Conservation (phyloP, 2,113 vertebrate genomes). For the Rhizomys pruinosus region DNA sequence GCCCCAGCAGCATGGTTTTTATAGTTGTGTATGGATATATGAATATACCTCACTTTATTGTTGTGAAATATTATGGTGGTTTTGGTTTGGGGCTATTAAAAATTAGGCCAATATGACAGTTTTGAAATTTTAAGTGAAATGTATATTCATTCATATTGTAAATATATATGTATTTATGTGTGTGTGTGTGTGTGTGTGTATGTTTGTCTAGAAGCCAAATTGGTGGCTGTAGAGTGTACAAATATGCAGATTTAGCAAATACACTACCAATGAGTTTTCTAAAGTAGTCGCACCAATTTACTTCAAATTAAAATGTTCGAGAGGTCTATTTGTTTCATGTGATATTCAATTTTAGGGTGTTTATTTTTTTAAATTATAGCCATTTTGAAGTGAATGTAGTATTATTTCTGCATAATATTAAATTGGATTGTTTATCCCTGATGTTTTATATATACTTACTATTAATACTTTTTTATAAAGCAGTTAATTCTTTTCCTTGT, state of each 20-base stretch:
- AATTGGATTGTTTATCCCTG: background rate
- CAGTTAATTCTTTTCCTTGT: background rate
- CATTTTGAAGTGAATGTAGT: background rate
- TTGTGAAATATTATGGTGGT: background rate
- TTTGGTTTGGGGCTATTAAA: conserved; percentile 12
- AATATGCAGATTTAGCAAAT: conserved; percentile 17
- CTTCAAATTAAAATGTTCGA: background rate
- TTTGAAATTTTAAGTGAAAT: conserved; percentile 32
- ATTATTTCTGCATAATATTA: background rate
- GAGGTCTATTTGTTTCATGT: background rate
- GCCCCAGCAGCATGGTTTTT: background rate
- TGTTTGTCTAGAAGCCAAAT: background rate
- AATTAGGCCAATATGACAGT: background rate
- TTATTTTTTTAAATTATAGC: background rate
- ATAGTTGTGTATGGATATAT: too few relatives aligned
- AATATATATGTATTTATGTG: too few relatives aligned
- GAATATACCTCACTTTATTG: conserved; percentile 22
- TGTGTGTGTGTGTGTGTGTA: too few relatives aligned
- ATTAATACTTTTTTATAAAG: background rate
- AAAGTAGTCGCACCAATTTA: background rate
- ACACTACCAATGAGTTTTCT: background rate
- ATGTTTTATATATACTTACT: background rate
- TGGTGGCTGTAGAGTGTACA: background rate
- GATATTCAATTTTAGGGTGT: background rate
- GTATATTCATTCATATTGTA: conserved; percentile 2